Conservation (phyloP, 92 coral and sea anemone species). For the Parazoanthus swiftii region DNA sequence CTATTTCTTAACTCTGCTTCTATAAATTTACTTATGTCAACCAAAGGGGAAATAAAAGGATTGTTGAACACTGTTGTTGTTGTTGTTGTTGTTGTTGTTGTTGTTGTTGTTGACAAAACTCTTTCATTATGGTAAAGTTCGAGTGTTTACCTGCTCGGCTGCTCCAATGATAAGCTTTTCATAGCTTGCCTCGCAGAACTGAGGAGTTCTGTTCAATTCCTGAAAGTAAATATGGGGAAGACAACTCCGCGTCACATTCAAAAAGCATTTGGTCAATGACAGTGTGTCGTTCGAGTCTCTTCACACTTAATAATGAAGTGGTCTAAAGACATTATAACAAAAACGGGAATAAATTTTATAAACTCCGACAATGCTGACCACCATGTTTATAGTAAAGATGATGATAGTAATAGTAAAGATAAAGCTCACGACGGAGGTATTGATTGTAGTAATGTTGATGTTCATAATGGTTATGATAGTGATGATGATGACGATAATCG, state of each 20-base stretch:
- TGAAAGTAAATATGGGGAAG: not conserved
- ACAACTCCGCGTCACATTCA: not conserved
- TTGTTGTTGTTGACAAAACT: no score
- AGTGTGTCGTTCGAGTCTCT: not conserved
- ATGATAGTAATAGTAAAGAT: not conserved
- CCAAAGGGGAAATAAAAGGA: no score
- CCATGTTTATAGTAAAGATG: no score
- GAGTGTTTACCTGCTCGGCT: slow-evolving; percentile 31
- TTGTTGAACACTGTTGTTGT: no score
- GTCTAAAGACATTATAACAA: no score
- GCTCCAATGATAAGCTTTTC: slow-evolving; percentile 33
- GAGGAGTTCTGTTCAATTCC: slow-evolving; percentile 35
- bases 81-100: no score
- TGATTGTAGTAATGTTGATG: not conserved
- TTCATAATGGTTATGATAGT: no score
- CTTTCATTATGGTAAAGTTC: not conserved
- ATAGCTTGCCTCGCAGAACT: slow-evolving; percentile 20
- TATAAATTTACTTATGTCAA: no score
- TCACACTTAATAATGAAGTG: no score
- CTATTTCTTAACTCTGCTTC: no score
- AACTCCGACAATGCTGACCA: no score
- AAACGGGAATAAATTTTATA: no score
- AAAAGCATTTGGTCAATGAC: not conserved
- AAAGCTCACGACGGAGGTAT: not conserved
- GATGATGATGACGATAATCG: not conserved